These are phyloP conservation scores for Lycaon pictus DNA, from an alignment of 2,113 vertebrate species.

Conservation along the genomic window DNA sequence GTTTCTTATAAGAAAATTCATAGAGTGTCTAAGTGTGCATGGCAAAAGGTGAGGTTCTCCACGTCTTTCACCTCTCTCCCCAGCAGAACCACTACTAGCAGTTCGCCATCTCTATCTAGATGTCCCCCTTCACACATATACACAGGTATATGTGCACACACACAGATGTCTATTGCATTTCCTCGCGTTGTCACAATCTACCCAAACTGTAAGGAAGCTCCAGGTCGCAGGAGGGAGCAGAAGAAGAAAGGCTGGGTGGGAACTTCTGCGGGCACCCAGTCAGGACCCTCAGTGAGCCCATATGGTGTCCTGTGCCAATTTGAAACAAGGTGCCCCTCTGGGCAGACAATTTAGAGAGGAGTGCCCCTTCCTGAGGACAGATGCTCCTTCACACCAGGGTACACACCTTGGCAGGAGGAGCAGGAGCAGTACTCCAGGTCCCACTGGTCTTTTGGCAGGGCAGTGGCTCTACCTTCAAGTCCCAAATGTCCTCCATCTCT, in stretches of 20 bases:
- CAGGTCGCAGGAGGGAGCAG: not conserved
- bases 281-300: not conserved
- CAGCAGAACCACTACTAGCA: not conserved
- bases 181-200: not conserved
- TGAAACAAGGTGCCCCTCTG: not conserved
- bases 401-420: not conserved
- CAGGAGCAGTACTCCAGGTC: not conserved
- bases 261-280: not conserved
- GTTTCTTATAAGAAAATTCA: not conserved
- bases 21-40: not conserved
- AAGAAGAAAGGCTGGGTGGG: not conserved
- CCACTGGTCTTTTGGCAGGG: not conserved
- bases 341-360: not conserved
- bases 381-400: not conserved
- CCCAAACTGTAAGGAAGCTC: not conserved
- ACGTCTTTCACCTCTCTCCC: not conserved
- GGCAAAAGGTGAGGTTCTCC: not conserved
- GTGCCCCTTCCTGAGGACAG: not conserved
- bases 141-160: not conserved
- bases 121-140: not conserved
- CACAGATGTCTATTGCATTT: not conserved
- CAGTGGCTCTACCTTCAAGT: not conserved
- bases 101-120: not conserved
- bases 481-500: not conserved
- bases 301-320: not conserved